Base-by-base conservation (phyloP, 2,888 invertebrate genomes). In the Drosophila subsilvestris region DNA sequence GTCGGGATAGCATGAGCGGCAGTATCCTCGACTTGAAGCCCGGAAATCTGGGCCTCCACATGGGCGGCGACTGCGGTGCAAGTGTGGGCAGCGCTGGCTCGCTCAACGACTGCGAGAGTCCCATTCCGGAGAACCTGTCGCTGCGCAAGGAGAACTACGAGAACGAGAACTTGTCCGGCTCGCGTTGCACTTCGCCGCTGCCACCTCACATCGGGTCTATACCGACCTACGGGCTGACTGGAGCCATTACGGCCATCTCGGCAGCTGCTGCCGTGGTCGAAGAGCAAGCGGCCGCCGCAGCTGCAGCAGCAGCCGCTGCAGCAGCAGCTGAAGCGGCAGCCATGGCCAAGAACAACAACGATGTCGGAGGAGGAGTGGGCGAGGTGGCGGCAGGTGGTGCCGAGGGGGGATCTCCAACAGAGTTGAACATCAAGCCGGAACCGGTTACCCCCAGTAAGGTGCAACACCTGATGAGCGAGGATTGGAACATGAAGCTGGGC, bases 401-500 rank as follows among this genome's bases (percentile, higher is more conserved):
- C 27, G 49, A 27, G 6, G 75, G 61, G 17, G 74, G 51, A 9
- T 51, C 58, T 0, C 71, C 42, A 3, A 66, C 55, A 7, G 80
- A 79, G 25, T 25, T 88, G 55, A 58, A 56, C 63, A 76, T 86
- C 48, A 90, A 89, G 63, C 29, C 79, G 22, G 90, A 91, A 58
- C 88, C 88, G 14, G 57, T 90, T 32, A 86, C 87, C 43, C 88
- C 88, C 37, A 57, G 69, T 59, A 86, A 90, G 55, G 51, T 74
- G 14, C 79, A 87, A 56, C 67, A 83, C 61, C 78, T 90, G 67
- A 76, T 90, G 63, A 90, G 89, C 69, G 92, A 92, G 63, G 92
- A 92, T 67, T 92, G 92, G 92, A 92, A 92, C 80, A 92, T 92
- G 92, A 92, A 92, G 83, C 81, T 92, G 44, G 91, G 92, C 74